Conservation (phyloP, 1,140 invertebrate species). For the Palaemon carinicauda region DNA sequence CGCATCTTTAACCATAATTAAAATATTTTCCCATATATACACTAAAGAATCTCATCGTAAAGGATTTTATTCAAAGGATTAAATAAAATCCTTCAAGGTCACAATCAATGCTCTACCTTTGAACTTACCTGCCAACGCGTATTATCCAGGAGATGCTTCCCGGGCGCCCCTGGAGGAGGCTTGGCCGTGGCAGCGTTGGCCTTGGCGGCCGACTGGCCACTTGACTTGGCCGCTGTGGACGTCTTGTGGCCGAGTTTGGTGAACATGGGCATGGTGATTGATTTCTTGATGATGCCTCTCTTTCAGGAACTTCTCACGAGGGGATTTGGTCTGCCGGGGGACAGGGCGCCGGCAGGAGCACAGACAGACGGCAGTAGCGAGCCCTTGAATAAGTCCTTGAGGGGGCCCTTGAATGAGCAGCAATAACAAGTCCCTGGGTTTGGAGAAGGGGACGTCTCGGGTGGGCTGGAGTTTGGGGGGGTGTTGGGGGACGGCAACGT, state of each 20-base stretch:
- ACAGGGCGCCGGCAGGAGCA: not conserved
- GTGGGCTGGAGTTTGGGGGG: no score
- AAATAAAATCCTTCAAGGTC: no score
- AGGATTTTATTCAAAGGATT: no score
- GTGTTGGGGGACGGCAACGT: not conserved
- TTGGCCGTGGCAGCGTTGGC: slow-evolving; percentile 9
- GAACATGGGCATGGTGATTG: slow-evolving; percentile 44
- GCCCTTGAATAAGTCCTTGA: no score
- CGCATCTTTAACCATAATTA: no score
- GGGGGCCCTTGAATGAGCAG: no score
- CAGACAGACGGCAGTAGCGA: not conserved
- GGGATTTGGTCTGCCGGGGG: not conserved
- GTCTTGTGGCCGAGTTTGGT: slow-evolving; percentile 49
- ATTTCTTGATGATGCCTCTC: no score
- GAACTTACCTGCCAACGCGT: slow-evolving; percentile 43
- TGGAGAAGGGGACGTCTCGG: not conserved
- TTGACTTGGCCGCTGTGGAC: slow-evolving; percentile 49
- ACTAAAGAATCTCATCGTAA: no score
- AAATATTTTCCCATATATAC: no score
- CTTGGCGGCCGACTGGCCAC: slow-evolving; percentile 47
- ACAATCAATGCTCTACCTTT: not conserved
- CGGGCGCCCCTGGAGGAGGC: not conserved
- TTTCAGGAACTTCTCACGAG: not conserved
- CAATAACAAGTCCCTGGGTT: no score
- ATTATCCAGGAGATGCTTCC: slow-evolving; percentile 43